Base-by-base conservation (phyloP, 1,140 invertebrate species). In the Diprion similis region DNA sequence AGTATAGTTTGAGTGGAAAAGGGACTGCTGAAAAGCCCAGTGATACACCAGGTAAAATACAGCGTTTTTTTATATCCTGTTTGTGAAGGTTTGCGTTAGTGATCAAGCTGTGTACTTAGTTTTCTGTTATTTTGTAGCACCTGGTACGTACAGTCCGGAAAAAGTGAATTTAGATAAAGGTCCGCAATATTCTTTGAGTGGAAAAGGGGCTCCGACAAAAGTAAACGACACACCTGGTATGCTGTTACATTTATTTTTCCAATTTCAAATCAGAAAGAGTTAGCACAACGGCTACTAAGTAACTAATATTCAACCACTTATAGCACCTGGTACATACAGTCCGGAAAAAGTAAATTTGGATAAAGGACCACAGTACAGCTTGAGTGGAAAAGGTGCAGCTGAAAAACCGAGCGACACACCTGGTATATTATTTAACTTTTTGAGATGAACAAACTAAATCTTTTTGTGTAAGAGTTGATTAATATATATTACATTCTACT, bases 311-410 rank as follows among this genome's bases (percentile, higher is more conserved):
- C 64, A 6, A 76, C 70, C 74, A 19, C n/a, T 66, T 76, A 24
- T 86, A 84, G 90, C 87, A 78, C 90, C 90, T 68, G 89, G 89
- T 77, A 84, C 85, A 18, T 91, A 90, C 72, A 81, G 74, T 17
- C 89, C 90, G 8, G 93, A 93, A 78, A 92, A 92, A 80, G 89
- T 90, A n/a, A 90, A 93, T 67, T 85, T 91, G 75, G 91, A 93
- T 77, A 90, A 88, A 78, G 89, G 91, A 73, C 91, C 91, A n/a
- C 81, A 89, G 46, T 92, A 90, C 78, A 90, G 90, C 18, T 89
- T 92, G 73, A 88, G 89, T 74, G 86, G 89, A 66, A 89, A 87
- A 83, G 85, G 82, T 46, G 78, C 81, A 66, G 77, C 82, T 66
- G 80, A 78, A 70, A 84, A 83, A 72, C 77, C 82, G 66, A 75